phyloP scores from a whole-genome alignment of 2,888 invertebrate genomes.

The Seira musarum region DNA sequence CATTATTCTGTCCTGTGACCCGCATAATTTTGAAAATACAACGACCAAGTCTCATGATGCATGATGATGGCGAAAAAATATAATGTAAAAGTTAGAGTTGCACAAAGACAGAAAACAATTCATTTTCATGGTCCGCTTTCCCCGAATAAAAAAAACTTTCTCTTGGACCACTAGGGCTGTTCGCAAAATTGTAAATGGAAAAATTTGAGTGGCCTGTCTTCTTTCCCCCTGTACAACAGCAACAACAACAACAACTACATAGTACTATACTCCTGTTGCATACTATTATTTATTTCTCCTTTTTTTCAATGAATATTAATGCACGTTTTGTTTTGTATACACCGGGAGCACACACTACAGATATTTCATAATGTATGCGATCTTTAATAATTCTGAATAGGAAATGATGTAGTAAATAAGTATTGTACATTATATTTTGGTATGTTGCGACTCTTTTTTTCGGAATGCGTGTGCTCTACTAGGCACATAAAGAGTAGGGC shows the following conservation, averaged over 20 bases:
- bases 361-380: not conserved
- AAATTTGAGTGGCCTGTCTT: too few relatives aligned
- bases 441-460: not conserved
- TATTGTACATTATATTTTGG: too few relatives aligned
- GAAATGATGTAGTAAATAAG: not conserved
- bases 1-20: constrained; percentile 24
- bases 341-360: too few relatives aligned
- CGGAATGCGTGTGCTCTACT: not conserved
- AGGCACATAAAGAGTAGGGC: not conserved
- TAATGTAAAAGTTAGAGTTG: not conserved
- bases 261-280: not conserved
- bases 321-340: not conserved
- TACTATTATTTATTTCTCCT: not conserved
- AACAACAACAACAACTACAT: too few relatives aligned
- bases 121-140: not conserved
- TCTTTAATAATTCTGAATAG: not conserved
- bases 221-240: too few relatives aligned
- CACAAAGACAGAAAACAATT: not conserved
- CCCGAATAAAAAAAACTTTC: not conserved
- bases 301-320: not conserved
- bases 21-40: constrained; percentile 16
- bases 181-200: too few relatives aligned
- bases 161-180: too few relatives aligned
- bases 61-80: not conserved
- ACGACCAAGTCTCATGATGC: not conserved